phyloP scores from a whole-genome alignment of 2,113 vertebrate species.

The Zosterops japonicus region DNA sequence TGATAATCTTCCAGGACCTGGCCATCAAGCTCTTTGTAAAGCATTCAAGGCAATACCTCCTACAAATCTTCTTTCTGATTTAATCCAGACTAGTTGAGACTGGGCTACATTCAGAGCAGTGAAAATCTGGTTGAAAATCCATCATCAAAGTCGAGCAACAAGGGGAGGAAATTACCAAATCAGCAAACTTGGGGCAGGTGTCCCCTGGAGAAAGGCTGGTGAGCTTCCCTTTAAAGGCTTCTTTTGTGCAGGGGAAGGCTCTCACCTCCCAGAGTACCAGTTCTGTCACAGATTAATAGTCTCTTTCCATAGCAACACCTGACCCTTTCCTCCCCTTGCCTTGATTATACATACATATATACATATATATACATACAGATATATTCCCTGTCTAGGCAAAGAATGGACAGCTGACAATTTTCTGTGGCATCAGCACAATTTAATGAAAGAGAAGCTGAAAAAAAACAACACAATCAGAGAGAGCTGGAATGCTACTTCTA shows the following conservation, averaged over 20 bases:
- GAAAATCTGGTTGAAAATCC: neutral
- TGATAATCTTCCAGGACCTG: neutral
- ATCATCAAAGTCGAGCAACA: neutral
- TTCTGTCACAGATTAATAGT: conserved; percentile 10
- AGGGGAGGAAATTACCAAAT: neutral
- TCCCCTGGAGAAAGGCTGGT: neutral
- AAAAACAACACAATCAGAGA: neutral
- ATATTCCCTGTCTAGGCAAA: neutral
- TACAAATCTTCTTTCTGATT: neutral
- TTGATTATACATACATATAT: conserved; percentile 36
- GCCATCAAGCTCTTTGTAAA: neutral
- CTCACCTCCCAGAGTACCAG: neutral
- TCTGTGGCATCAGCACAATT: neutral
- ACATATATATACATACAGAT: neutral
- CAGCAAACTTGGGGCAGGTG: neutral
- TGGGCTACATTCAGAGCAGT: neutral
- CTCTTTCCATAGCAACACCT: conserved; percentile 55
- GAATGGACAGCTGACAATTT: conserved; percentile 20
- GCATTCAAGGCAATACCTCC: neutral
- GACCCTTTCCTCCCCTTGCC: conserved; percentile 15
- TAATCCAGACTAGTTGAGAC: neutral
- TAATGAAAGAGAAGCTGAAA: neutral
- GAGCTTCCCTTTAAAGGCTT: neutral
- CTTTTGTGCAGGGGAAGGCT: neutral
- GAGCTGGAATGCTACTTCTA: neutral